These are phyloP conservation scores for Phortica okadai DNA, from an alignment of 2,888 invertebrate genomes.

Conservation along the genomic window DNA sequence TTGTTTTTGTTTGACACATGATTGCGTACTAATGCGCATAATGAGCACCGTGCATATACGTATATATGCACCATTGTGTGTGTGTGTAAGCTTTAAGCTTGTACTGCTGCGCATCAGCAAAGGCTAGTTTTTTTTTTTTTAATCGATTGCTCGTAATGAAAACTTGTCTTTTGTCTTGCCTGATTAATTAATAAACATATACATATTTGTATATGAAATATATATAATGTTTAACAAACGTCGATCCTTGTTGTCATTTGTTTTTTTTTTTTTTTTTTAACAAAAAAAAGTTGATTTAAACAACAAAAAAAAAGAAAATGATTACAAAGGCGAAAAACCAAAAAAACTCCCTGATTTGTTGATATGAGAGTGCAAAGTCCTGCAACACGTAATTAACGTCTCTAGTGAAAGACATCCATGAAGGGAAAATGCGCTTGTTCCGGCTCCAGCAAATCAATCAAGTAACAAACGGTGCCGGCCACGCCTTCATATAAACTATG, in stretches of 20 bases:
- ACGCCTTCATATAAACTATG: constrained; percentile 90
- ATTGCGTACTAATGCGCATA: not conserved
- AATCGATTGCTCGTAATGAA: not conserved
- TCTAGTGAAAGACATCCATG: constrained; percentile 81
- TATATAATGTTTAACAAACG: no score
- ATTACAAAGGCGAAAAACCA: no score
- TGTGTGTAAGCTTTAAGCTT: not conserved
- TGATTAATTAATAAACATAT: not conserved
- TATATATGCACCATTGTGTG: not conserved
- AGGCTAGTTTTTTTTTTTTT: not conserved
- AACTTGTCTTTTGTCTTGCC: not conserved
- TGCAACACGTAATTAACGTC: not conserved
- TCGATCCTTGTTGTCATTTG: no score
- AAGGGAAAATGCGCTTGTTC: constrained; percentile 89
- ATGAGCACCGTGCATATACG: not conserved
- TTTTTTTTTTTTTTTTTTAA: no score
- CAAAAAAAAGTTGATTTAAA: not conserved
- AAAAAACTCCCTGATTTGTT: constrained; percentile 46
- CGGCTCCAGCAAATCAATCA: constrained; percentile 86
- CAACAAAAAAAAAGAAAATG: not conserved
- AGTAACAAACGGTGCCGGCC: constrained; percentile 90
- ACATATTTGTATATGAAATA: not conserved
- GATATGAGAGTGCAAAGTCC: not conserved
- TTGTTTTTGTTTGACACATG: not conserved
- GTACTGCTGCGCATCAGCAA: not conserved